phyloP scores from a whole-genome alignment of 2,113 vertebrate genomes.

The Periophthalmodon schlosseri region DNA sequence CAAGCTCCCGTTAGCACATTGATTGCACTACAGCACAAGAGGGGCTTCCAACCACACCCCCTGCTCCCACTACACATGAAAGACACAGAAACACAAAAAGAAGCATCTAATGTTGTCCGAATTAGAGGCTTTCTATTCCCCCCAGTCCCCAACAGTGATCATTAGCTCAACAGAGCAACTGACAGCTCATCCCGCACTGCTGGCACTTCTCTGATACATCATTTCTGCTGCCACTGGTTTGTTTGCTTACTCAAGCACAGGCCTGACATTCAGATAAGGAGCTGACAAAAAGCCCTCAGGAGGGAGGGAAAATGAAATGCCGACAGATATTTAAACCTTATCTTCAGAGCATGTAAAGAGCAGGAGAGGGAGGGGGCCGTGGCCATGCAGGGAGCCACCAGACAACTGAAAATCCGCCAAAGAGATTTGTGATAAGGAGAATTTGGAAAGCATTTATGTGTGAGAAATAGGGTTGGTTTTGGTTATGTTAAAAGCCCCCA shows the following conservation, averaged over 20 bases:
- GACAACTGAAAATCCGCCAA: constrained; percentile 5
- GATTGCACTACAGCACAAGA: not conserved
- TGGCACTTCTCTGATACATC: constrained; percentile 68
- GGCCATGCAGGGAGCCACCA: constrained; percentile 33
- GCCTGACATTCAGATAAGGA: constrained; percentile 68
- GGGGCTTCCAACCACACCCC: not conserved
- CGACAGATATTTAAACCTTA: constrained; percentile 63
- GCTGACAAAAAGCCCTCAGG: constrained; percentile 63
- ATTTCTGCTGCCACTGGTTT: constrained; percentile 64
- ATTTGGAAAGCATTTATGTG: constrained; percentile 27
- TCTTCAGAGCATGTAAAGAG: constrained; percentile 44
- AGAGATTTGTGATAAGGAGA: constrained; percentile 43
- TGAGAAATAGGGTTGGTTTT: constrained; percentile 47
- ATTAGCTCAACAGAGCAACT: constrained; percentile 71
- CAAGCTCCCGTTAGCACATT: not conserved
- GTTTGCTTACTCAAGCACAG: constrained; percentile 72
- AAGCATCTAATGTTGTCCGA: constrained; percentile 31
- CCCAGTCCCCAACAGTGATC: constrained; percentile 60
- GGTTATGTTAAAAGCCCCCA: constrained; percentile 34
- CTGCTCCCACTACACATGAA: constrained; percentile 20
- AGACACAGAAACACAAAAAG: constrained; percentile 19
- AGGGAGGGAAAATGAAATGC: constrained; percentile 53
- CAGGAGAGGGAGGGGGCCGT: constrained; percentile 6
- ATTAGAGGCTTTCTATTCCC: constrained; percentile 63
- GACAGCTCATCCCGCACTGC: constrained; percentile 64